Evolutionary conservation across 2,888 invertebrate genomes (phyloP), one percentile per base, ranked within the genome.

Genomic region (Acrobasis consociella): DNA sequence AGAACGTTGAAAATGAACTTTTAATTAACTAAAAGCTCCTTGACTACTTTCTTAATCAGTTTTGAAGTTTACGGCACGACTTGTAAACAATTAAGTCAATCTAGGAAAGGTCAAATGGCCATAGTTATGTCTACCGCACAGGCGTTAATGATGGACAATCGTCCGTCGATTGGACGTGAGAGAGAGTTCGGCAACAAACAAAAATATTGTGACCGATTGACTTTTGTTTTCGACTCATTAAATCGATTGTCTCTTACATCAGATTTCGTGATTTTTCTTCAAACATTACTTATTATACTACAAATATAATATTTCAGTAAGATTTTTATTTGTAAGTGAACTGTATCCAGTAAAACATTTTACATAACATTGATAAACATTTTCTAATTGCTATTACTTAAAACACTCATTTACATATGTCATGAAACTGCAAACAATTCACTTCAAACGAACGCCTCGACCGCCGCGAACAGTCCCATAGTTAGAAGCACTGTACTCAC

Each of bases 401-500:
- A 46, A 46, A 13, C 46, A 46, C 46, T 42, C 11, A 11, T 42
- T 10, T 11, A 42, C 13, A 11, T 42, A 42, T 42, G 10, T 39
- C 11, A 42, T 2, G 0, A 52, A 56, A 56, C 56, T 56, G 56
- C 17, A 17, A 42, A 56, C 56, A 56, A 56, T 56, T 42, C 56
- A 59, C 49, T 59, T 59, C 1, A 37, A 49, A 15, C 17, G 9
- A 37, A n/a, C 11, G 8, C 15, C 5, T 16, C 13, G 13, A 37
- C 49, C 49, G 49, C 49, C 37, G 49, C 16, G 31, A 49, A 46
- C 46, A 58, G 58, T 58, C 58, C 39, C 49, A 49, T 58, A 42
- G 38, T 49, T 13, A 62, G 15, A 49, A 62, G 46, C 62, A 62
- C 62, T 62, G 72, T 86, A 91, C 91, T 87, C 81, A 91, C 91